These are phyloP conservation scores for Oscheius sp. DNA, from an alignment of 2,888 invertebrate genomes.

Conservation along the genomic window DNA sequence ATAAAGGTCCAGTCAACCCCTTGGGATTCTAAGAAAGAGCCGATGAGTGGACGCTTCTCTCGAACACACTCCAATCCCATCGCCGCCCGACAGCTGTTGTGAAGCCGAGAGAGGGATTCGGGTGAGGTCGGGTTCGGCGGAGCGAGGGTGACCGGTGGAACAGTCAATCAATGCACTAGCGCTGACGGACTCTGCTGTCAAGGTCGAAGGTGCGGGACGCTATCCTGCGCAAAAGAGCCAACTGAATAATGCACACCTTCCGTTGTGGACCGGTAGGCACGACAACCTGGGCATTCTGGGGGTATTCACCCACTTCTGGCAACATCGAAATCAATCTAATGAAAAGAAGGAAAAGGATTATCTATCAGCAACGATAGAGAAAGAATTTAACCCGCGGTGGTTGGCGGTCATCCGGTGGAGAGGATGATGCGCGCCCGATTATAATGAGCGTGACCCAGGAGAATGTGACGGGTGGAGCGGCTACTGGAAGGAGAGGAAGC, in stretches of 20 bases:
- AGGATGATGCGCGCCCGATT: constrained; percentile 14
- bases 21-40: constrained; percentile 27
- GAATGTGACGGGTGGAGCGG: background rate
- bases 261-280: constrained; percentile 35
- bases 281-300: constrained; percentile 23
- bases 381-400: constrained; percentile 1
- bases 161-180: constrained; percentile 33
- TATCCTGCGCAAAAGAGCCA: constrained; percentile 24
- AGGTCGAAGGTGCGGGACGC: constrained; percentile 32
- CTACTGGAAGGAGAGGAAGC: constrained; percentile 10
- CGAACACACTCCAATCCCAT: constrained; percentile 23
- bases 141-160: constrained; percentile 28
- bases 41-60: constrained; percentile 33
- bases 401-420: constrained; percentile 3
- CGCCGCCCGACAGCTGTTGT: constrained; percentile 33
- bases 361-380: background rate
- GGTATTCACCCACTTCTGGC: background rate
- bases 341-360: background rate
- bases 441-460: constrained; percentile 30
- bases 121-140: constrained; percentile 22
- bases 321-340: background rate
- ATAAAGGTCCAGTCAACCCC: constrained; percentile 16
- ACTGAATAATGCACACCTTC: constrained; percentile 32
- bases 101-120: constrained; percentile 26
- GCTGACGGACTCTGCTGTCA: constrained; percentile 28